Base-by-base conservation (phyloP, 2,888 invertebrate genomes). In the Torymus tubicola region DNA sequence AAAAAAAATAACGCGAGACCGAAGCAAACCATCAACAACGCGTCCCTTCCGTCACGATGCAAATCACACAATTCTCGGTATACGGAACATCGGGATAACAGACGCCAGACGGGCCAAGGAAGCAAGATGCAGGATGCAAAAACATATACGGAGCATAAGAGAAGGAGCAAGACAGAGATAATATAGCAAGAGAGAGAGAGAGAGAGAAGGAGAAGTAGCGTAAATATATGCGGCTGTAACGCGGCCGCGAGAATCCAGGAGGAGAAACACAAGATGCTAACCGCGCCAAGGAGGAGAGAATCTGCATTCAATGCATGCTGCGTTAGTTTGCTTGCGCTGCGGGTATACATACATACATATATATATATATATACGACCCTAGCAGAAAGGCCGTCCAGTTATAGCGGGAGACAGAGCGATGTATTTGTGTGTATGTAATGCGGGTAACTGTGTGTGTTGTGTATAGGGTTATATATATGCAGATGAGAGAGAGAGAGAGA, bases 301-400 rank as follows among this genome's bases (percentile, higher is more conserved):
- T 78, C 79, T 85, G 83, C 84, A 86, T 87, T 85, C 84, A 85
- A 86, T 87, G 85, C 89, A 89, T 88, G 89, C 89, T 87, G 86
- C 88, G 86, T 89, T 89, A 89, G 87, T 89, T 86, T 86, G 87
- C 86, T 42, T 42, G 42, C 42, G 42, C 42, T 42, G 42, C 42
- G 42, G 42, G 42, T 42, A 42, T 8, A 42, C 10, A 31, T 31
- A 42, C 42, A 42, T 42, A 42, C 42, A 42, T 42, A 8, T 42
- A 42, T 42, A n/a, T n/a, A n/a, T n/a, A 31, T 8, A 3, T 31
- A 31, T 8, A 31, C 31, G 42, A 5, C 8, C 42, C 42, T n/a
- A 42, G 85, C 86, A 86, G 88, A 87, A 21, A 21, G 86, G 86
- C 63, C 73, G 68, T 84, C 83, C 86, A 78, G 86, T 87, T 88